phyloP scores from a whole-genome alignment of 2,797 vertebrate species.

The Somateria mollissima region DNA sequence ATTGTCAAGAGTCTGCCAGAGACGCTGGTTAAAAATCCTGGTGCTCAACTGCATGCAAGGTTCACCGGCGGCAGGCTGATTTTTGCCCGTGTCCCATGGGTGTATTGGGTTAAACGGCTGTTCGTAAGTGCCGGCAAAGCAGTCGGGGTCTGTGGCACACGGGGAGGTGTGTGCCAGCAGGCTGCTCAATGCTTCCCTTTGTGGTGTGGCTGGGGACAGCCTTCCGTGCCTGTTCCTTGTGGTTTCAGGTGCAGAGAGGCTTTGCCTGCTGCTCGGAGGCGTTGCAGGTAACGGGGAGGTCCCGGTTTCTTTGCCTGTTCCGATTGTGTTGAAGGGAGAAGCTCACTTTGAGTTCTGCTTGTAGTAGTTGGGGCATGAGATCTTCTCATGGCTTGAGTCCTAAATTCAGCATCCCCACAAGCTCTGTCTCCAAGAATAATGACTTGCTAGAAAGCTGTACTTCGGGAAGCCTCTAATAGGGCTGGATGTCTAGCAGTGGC shows the following conservation, averaged over 20 bases:
- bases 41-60: rapidly evolving
- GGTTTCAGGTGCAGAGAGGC: background rate
- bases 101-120: background rate
- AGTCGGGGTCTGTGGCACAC: background rate
- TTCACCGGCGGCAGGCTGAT: background rate
- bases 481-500: background rate
- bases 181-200: background rate
- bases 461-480: background rate
- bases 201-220: background rate
- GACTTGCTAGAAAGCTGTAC: background rate
- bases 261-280: background rate
- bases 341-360: background rate
- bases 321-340: background rate
- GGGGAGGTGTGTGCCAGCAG: background rate
- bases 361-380: rapidly evolving
- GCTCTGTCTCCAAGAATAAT: background rate
- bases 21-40: background rate
- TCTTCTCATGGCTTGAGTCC: background rate
- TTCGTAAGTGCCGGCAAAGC: background rate
- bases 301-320: background rate
- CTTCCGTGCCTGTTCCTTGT: background rate
- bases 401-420: background rate
- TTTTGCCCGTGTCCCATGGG: background rate
- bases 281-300: background rate
- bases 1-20: background rate